These are phyloP conservation scores for Diachasmimorpha longicaudata DNA, from an alignment of 1,140 invertebrate genomes.

Conservation along the genomic window DNA sequence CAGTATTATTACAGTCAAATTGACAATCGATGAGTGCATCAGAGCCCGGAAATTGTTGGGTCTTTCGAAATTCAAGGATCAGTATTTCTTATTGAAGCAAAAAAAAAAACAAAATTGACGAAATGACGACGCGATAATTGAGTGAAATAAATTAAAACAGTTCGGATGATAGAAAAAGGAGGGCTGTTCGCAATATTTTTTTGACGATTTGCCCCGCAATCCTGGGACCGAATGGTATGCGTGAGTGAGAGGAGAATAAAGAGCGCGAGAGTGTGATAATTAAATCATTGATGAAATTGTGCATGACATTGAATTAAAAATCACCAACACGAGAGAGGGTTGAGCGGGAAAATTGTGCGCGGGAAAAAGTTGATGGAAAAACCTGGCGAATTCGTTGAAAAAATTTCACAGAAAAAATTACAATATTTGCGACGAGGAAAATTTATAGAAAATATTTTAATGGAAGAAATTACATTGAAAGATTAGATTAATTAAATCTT, in stretches of 20 bases:
- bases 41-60: slow-evolving; percentile 19
- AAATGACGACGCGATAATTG: background rate
- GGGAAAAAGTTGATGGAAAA: too few relatives aligned
- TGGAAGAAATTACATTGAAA: too few relatives aligned
- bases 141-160: background rate
- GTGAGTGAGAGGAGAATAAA: background rate
- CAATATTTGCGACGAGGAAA: background rate
- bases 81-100: background rate
- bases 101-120: background rate
- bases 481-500: too few relatives aligned
- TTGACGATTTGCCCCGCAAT: slow-evolving; percentile 20
- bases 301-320: background rate
- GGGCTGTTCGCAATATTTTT: slow-evolving; percentile 30
- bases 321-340: background rate
- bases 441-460: too few relatives aligned
- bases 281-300: background rate
- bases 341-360: background rate
- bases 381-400: too few relatives aligned
- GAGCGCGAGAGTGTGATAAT: background rate
- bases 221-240: background rate
- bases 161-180: slow-evolving; percentile 29
- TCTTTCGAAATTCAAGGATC: slow-evolving; percentile 25
- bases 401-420: too few relatives aligned
- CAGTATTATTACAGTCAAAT: slow-evolving; percentile 2
- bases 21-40: background rate